Evolutionary conservation across 92 coral and sea anemone genomes (phyloP).

Genomic region (Galaxea fascicularis): DNA sequence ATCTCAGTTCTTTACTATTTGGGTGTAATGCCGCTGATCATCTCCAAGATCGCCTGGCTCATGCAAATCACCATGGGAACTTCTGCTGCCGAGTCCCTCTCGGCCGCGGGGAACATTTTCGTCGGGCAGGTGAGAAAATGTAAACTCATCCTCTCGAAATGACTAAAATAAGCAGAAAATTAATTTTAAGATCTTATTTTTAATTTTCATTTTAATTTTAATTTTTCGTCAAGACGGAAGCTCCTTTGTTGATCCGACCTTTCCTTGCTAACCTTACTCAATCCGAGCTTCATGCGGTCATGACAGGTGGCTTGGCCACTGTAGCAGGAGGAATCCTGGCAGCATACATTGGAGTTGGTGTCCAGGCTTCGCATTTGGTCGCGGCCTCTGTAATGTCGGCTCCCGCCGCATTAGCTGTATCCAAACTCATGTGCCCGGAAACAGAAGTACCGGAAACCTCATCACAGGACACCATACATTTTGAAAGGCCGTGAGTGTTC

Average conservation of each 20-base stretch:
- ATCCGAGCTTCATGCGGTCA: conserved; percentile 96
- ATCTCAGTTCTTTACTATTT: conserved; percentile 83
- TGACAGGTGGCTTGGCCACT: conserved; percentile 99
- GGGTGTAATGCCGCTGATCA: conserved; percentile 86
- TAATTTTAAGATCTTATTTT: not conserved
- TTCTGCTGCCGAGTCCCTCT: conserved; percentile 93
- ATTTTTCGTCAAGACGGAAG: conserved; percentile 81
- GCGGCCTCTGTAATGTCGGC: conserved; percentile 99
- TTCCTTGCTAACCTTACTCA: conserved; percentile 84
- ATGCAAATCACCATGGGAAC: conserved; percentile 98
- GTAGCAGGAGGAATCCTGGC: conserved; percentile 94
- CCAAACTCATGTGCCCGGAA: conserved; percentile 93
- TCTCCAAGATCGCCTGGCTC: conserved; percentile 94
- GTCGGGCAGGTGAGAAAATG: conserved; percentile 85
- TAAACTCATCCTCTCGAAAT: not conserved
- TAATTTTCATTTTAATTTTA: not conserved
- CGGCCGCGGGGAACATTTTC: conserved; percentile 96
- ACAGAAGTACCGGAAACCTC: conserved; percentile 86
- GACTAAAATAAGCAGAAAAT: not conserved
- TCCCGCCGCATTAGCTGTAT: conserved; percentile 96
- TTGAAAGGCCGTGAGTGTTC: conserved; percentile 41
- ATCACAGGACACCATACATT: conserved; percentile 43
- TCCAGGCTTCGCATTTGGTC: conserved; percentile 86
- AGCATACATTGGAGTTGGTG: conserved; percentile 85
- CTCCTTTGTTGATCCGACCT: conserved; percentile 91